A percentile compares a stretch with the other conserved stretches of the same genome.
Conservation (phyloP, 2,888 invertebrate species). For the Lamellibrachia satsuma region DNA sequence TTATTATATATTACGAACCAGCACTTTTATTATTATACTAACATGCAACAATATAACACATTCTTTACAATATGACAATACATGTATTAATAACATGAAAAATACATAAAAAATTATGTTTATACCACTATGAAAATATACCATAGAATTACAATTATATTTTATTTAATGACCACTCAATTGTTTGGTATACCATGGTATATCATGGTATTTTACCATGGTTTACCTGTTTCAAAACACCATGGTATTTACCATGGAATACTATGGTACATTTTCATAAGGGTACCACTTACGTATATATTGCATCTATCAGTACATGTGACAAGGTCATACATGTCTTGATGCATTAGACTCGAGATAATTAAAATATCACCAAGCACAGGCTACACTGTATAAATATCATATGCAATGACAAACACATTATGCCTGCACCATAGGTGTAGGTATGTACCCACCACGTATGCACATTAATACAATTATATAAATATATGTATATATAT, state of each 20-base stretch:
- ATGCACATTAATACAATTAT: too few relatives aligned
- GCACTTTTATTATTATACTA: not conserved
- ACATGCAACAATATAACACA: not conserved
- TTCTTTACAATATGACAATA: not conserved
- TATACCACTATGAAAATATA: not conserved
- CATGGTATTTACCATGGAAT: too few relatives aligned
- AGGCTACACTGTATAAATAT: not conserved
- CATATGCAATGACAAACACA: not conserved
- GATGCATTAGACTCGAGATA: not conserved
- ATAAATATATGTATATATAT: too few relatives aligned
- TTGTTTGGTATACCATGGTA: too few relatives aligned
- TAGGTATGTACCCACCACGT: too few relatives aligned
- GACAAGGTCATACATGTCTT: not conserved
- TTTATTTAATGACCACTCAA: too few relatives aligned
- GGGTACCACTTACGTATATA: not conserved
- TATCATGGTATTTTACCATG: too few relatives aligned
- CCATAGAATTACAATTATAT: too few relatives aligned
- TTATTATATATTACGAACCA: too few relatives aligned
- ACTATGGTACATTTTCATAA: too few relatives aligned
- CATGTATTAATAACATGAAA: not conserved
- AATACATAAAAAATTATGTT: not conserved
- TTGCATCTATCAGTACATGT: not conserved
- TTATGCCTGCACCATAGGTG: too few relatives aligned
- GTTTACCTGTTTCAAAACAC: too few relatives aligned
- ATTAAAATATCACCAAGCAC: not conserved